Evolutionary conservation across 2,113 vertebrate genomes (phyloP).

Genomic region (Motacilla alba): DNA sequence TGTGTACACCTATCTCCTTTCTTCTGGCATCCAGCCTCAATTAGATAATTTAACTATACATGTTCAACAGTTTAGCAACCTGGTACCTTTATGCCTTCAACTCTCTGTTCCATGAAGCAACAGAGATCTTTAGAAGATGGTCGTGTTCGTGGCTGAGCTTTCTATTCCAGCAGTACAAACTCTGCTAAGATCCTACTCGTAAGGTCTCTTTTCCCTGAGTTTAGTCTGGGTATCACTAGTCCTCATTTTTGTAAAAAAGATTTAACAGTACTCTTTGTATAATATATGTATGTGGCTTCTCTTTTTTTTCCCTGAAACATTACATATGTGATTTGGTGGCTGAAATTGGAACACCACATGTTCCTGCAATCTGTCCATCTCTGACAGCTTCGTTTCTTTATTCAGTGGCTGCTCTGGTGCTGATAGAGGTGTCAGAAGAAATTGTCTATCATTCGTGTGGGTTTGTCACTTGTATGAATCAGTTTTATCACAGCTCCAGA

Average conservation of each 20-base stretch:
- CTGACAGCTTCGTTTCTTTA: background rate
- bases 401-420: constrained; percentile 23
- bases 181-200: background rate
- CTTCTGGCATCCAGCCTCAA: background rate
- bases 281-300: background rate
- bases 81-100: background rate
- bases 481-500: constrained; percentile 34
- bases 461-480: constrained; percentile 25
- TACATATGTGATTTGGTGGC: background rate
- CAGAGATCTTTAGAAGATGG: background rate
- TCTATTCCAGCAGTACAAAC: background rate
- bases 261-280: background rate
- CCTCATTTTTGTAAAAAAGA: background rate
- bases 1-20: background rate
- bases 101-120: background rate
- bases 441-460: background rate
- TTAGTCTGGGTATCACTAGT: background rate
- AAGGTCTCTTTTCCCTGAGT: background rate
- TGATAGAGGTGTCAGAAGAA: constrained; percentile 41
- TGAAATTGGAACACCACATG: background rate
- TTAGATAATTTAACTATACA: background rate
- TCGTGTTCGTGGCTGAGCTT: background rate
- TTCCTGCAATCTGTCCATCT: constrained; percentile 28
- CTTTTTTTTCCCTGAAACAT: background rate
- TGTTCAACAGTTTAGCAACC: background rate